phyloP scores from a whole-genome alignment of 2,113 vertebrate species.

The Toxostoma redivivum region DNA sequence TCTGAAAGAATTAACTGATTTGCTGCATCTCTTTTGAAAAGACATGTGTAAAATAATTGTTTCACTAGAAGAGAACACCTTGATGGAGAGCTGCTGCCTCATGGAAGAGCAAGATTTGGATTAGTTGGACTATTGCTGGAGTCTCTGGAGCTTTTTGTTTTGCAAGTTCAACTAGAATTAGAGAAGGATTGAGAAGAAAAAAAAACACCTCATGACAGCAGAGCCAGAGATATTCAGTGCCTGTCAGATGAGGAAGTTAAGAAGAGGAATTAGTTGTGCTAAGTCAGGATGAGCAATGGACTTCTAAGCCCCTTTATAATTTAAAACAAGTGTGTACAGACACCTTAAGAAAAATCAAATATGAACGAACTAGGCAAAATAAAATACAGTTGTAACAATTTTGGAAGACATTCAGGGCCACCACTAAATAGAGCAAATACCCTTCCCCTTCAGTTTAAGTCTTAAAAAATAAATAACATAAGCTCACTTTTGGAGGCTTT shows the following conservation, averaged over 20 bases:
- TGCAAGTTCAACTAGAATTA: background rate
- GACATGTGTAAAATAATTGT: background rate
- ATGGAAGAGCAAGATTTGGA: background rate
- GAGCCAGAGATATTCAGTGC: background rate
- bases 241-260: background rate
- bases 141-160: background rate
- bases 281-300: background rate
- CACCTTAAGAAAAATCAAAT: background rate
- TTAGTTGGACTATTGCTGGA: background rate
- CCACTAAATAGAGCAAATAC: background rate
- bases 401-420: background rate
- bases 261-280: background rate
- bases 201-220: background rate
- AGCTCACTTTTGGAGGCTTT: background rate
- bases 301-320: background rate
- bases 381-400: background rate
- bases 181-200: background rate
- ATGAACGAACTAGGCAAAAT: background rate
- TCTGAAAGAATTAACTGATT: background rate
- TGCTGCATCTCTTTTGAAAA: background rate
- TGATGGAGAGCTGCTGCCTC: background rate
- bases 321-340: background rate
- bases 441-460: fast-evolving
- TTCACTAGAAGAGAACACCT: background rate
- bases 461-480: background rate